Evolutionary conservation across 2,113 vertebrate species (phyloP).

Genomic region (Silurus glanis): DNA sequence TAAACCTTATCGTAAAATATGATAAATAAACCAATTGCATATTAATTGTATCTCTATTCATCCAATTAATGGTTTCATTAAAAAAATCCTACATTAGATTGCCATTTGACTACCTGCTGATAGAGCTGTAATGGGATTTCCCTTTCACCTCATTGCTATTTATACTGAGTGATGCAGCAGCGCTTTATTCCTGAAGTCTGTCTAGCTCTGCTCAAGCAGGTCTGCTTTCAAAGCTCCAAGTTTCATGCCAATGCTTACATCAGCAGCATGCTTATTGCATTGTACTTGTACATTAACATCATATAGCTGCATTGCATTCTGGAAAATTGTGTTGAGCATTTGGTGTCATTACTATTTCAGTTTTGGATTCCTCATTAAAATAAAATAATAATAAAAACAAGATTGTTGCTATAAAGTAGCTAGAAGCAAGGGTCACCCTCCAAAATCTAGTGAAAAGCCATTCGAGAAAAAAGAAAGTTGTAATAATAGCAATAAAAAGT

Average conservation of each 20-base stretch:
- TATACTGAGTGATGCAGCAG: background rate
- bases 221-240: background rate
- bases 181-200: background rate
- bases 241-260: background rate
- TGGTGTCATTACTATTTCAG: background rate
- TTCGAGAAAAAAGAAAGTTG: no score
- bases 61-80: background rate
- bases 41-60: background rate
- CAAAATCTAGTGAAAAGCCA: no score
- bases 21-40: background rate
- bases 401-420: no score
- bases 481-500: no score
- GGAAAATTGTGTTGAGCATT: background rate
- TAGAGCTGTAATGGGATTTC: background rate
- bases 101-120: background rate
- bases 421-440: no score
- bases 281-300: background rate
- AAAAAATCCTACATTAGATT: background rate
- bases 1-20: background rate
- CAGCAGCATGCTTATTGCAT: background rate
- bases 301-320: background rate
- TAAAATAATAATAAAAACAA: background rate
- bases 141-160: background rate
- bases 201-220: background rate
- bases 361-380: background rate